Base-by-base conservation (phyloP, 2,797 vertebrate species). In the Leontocebus nigricollis region DNA sequence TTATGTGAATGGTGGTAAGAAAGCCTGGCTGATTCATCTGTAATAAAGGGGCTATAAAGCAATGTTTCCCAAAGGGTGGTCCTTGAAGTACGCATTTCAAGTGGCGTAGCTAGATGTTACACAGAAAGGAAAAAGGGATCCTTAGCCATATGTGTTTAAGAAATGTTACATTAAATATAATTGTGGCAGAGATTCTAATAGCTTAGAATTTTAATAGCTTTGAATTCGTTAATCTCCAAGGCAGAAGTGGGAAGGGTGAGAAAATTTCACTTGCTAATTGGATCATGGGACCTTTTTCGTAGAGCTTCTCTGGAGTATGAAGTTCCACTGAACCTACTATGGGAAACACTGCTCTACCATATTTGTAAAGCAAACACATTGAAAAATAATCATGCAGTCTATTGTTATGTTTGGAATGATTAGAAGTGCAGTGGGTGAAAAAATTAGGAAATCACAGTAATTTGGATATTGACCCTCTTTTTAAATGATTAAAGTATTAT, bases 61-160 rank as follows among this genome's bases (percentile, higher is more conserved):
- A 97, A 88, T 96, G 92, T 93, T 97, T 97, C 97, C 97, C 97
- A 97, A 83, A 96, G 90, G 55, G 10, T 72, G 90, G 92, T 97
- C 57, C 82, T 73, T 70, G 67, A 92, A 75, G 27, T 19, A 84
- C 15, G 7, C 48, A 5, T 67, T 94, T 90, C 46, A 73, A 85
- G 59, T 44, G 36, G 39, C 10, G 61, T 46, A 73, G 39, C 44
- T 44, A 41, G 4, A 72, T 17, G 13, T 52, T 72, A 59, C 17
- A 67, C 22, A 57, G 39, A 33, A 46, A 80, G 36, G 30, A 83
- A 73, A 64, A 46, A 27, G 44, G n/a, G 24, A 79, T 86, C 44
- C 27, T 36, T 13, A 61, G 33, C 33, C 57, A 61, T 4, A 55
- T 4, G 17, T 57, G 61, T 8, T 90, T n/a, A 93, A 88, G 61